Evolutionary conservation across 2,888 invertebrate genomes (phyloP), one percentile per base, ranked within the genome.

Genomic region (Strigamia maritima): DNA sequence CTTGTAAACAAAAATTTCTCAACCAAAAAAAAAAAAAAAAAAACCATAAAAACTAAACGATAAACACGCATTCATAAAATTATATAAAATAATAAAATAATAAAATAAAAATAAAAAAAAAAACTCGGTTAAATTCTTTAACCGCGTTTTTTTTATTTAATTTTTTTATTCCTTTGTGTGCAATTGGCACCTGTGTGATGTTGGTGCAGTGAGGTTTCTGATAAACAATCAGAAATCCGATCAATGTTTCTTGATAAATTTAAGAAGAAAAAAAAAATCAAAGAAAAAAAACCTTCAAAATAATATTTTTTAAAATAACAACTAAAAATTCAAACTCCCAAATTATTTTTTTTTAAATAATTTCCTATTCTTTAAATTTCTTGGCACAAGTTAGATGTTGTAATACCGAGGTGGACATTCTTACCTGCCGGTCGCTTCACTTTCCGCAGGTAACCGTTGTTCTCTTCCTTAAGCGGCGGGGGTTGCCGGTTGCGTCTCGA

Each of bases 371-470:
- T 44, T 10, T 12, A 60, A 60, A 60, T 24, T 60, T 8, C 60
- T 19, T 60, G 60, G 60, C 60, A 60, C 60, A 10, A 60, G 24
- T 60, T 24, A 10, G 14, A 60, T 10, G 60, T 60, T 60, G 7
- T 12, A 1, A 22, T 60, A 60, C 19, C 19, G 24, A 60, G 60
- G 60, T 60, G 14, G n/a, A 60, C 19, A 60, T 60, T 60, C 60
- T 60, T 60, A 60, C 60, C 60, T 60, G 60, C 60, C 24, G 60
- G 60, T 60, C 60, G 60, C 24, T 60, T 60, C 60, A 60, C 60
- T 60, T 60, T 60, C 22, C 60, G 60, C 60, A 60, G 60, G 60
- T 60, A 60, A 19, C 60, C 60, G 60, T 60, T 60, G 60, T 60
- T 60, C 60, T 60, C 60, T 60, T 60, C 60, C 60, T 60, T 60